A percentile compares a stretch with the other conserved stretches of the same genome.
Evolutionary conservation across 2,797 vertebrate genomes (phyloP).

Genomic region (Pangasius sanitwongsei): DNA sequence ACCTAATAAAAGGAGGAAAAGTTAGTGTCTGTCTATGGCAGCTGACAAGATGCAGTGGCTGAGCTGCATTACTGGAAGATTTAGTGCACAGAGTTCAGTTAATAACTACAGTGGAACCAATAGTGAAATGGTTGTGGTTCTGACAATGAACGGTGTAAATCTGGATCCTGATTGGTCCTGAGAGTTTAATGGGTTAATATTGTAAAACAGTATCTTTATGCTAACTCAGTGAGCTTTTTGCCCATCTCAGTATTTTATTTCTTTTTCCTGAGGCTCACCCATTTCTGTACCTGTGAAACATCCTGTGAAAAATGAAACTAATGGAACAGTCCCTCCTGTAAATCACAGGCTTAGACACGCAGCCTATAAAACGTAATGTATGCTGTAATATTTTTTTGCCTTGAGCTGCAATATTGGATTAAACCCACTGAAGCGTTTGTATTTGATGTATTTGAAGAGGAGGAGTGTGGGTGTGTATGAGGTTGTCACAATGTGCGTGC

Average conservation of each 20-base stretch:
- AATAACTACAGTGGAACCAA: neutral
- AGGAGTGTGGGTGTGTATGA: slow-evolving; percentile 14
- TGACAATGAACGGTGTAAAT: neutral
- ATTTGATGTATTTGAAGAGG: slow-evolving; percentile 21
- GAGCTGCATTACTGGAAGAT: neutral
- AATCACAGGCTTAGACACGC: slow-evolving; percentile 10
- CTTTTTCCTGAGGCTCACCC: neutral
- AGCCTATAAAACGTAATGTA: neutral
- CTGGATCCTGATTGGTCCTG: neutral
- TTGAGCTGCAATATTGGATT: slow-evolving; percentile 39
- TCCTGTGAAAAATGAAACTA: neutral
- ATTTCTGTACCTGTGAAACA: too few species aligned
- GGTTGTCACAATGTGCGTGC: slow-evolving; percentile 33
- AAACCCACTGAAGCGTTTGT: slow-evolving; percentile 2
- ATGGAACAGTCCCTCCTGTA: neutral
- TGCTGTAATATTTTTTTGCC: slow-evolving; percentile 14
- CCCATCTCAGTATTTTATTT: neutral
- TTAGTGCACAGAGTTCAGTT: neutral
- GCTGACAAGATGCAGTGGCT: neutral
- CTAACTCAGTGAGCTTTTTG: neutral
- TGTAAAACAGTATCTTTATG: neutral
- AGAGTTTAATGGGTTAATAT: neutral
- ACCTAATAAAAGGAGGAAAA: neutral
- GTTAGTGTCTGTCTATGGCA: too few species aligned
- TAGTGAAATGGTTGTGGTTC: neutral